Conservation (phyloP, 2,888 invertebrate species). For the Caenorhabditis sinica region DNA sequence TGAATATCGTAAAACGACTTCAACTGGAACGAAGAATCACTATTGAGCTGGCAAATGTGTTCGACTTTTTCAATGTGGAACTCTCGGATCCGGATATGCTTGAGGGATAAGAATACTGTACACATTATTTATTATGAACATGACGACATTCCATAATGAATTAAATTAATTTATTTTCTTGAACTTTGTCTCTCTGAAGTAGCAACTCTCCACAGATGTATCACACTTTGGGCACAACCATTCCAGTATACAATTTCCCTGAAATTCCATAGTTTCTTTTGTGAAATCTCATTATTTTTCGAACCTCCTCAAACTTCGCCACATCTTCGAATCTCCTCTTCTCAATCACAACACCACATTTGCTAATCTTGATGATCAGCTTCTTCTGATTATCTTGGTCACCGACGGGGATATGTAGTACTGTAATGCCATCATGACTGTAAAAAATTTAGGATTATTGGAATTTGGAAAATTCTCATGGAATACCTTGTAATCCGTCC, state of each 20-base stretch:
- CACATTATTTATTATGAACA: background rate
- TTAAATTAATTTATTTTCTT: background rate
- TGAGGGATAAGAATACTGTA: slow-evolving; percentile 22
- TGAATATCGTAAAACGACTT: slow-evolving; percentile 47
- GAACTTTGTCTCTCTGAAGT: slow-evolving; percentile 11
- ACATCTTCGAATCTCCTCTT: slow-evolving; percentile 11
- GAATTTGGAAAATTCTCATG: background rate
- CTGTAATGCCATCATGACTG: background rate
- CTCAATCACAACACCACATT: slow-evolving; percentile 37
- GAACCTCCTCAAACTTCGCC: background rate
- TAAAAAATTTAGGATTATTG: background rate
- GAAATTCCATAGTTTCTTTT: slow-evolving; percentile 3
- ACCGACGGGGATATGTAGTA: slow-evolving; percentile 1
- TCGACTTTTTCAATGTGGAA: slow-evolving; percentile 55
- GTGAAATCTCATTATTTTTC: background rate
- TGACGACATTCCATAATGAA: background rate
- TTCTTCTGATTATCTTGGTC: background rate
- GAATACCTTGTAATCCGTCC: slow-evolving; percentile 3
- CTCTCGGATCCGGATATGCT: slow-evolving; percentile 48
- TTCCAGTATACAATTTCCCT: slow-evolving; percentile 11
- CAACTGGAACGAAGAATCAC: slow-evolving; percentile 46
- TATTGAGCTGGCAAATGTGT: slow-evolving; percentile 44
- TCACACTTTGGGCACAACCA: slow-evolving; percentile 46
- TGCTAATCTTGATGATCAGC: slow-evolving; percentile 12
- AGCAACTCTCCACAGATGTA: slow-evolving; percentile 37